These are phyloP conservation scores for Chelmon rostratus DNA, from an alignment of 2,797 vertebrate species.

Conservation along the genomic window DNA sequence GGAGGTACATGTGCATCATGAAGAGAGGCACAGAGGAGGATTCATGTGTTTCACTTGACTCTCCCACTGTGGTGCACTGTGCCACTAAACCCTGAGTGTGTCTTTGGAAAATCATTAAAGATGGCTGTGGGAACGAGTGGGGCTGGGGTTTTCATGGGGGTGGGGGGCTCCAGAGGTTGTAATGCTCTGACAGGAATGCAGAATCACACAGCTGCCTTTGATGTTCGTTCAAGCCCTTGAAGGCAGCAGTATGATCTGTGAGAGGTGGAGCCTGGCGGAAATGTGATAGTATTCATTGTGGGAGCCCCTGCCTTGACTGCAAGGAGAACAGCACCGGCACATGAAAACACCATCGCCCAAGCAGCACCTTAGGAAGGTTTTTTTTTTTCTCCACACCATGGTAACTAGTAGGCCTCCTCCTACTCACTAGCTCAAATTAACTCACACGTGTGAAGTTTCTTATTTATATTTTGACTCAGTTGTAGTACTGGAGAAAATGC, in stretches of 20 bases:
- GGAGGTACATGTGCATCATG: conserved; percentile 63
- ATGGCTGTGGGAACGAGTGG: conserved; percentile 63
- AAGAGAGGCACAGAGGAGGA: conserved; percentile 39
- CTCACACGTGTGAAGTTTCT: conserved; percentile 28
- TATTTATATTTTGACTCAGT: conserved; percentile 46
- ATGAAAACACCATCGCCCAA: conserved; percentile 55
- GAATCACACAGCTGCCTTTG: conserved; percentile 79
- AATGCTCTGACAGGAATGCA: conserved; percentile 80
- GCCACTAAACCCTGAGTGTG: conserved; percentile 58
- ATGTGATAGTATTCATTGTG: conserved; percentile 76
- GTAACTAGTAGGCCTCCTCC: conserved; percentile 54
- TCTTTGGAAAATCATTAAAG: conserved; percentile 72
- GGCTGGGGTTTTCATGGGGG: conserved; percentile 45
- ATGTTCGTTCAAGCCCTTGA: conserved; percentile 81
- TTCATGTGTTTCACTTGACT: conserved; percentile 59
- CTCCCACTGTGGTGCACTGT: conserved; percentile 46
- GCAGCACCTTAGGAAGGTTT: conserved; percentile 43
- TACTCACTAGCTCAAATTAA: conserved; percentile 41
- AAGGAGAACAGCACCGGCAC: conserved; percentile 41
- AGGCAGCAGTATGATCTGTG: conserved; percentile 76
- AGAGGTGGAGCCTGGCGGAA: conserved; percentile 78
- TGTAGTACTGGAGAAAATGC: conserved; percentile 23
- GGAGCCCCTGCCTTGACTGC: conserved; percentile 59
- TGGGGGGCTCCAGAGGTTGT: conserved; percentile 71
- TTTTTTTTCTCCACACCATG: conserved; percentile 30